Evolutionary conservation across 2,797 vertebrate genomes (phyloP), one percentile per base, ranked within the genome.

Genomic region (Myotis planiceps): DNA sequence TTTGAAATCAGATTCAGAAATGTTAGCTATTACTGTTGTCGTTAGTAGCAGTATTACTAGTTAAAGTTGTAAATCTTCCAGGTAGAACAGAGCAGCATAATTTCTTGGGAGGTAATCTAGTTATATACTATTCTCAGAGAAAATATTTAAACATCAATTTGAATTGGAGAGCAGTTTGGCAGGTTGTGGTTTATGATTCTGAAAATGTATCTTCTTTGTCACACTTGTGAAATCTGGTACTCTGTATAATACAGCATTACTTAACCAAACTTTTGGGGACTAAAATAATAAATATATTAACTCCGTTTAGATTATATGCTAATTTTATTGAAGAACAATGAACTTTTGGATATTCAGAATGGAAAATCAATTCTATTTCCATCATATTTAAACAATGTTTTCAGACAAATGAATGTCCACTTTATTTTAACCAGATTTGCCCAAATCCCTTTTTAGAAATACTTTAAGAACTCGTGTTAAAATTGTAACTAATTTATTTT

Each of bases 341-440:
- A 92, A 79, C 27, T 83, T 92, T n/a, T n/a, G 34, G 27, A 37
- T 90, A 79, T 80, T 87, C 29, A 75, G 60, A 95, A 87, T 88
- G 45, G 21, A 37, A 65, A 86, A 65, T 15, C 27, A 42, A 32
- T 94, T 66, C 42, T 90, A 0, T 95, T 83, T 87, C 27, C 5
- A 53, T 8, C 0, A 0, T 94, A 45, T 88, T 87, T 91, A 39
- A 76, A 91, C 53, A 93, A 21, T 92, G 19, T 42, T 81, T 25
- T 42, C n/a, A 94, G 39, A 60, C 19, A 88, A 71, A 34, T 80
- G 5, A 90, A 27, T 86, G 34, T 63, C 58, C 9, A n/a, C 37
- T 83, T 72, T 84, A 82, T 76, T 88, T 82, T 19, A 42, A 94
- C 47, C 19, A 66, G 49, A 92, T 53, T 88, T 83, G 1, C 27